A percentile compares a stretch with the other conserved stretches of the same genome.
Evolutionary conservation across 1,140 invertebrate genomes (phyloP).

Genomic region (Paraescarpia echinospica): DNA sequence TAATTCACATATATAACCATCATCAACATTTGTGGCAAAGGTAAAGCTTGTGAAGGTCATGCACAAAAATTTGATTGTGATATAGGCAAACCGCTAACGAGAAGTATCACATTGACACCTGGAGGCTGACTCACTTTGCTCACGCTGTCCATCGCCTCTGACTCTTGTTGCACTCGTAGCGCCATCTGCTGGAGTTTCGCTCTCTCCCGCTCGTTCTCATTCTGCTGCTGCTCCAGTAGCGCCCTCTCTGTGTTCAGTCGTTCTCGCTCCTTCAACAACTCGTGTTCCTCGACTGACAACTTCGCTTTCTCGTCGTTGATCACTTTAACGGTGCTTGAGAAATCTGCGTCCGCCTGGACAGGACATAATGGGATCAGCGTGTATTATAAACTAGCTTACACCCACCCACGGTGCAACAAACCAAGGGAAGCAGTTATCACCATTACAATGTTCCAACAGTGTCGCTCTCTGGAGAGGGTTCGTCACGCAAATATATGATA

Average conservation of each 20-base stretch:
- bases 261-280: slow-evolving; percentile 46
- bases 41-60: no score
- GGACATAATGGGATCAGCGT: neutral
- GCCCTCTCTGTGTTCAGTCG: slow-evolving; percentile 37
- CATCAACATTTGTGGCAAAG: no score
- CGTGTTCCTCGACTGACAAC: slow-evolving; percentile 33
- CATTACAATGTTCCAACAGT: no score
- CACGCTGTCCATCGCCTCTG: slow-evolving; percentile 48
- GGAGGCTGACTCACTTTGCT: slow-evolving; percentile 38
- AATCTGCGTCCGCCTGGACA: slow-evolving; percentile 47
- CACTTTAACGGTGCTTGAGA: slow-evolving; percentile 45
- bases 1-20: no score
- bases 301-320: slow-evolving; percentile 46
- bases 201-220: slow-evolving; percentile 43
- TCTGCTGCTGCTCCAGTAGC: slow-evolving; percentile 41
- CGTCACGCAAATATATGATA: no score
- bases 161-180: slow-evolving; percentile 43
- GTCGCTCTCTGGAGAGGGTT: no score
- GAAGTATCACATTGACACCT: slow-evolving; percentile 3
- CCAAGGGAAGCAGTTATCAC: no score
- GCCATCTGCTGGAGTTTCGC: slow-evolving; percentile 46
- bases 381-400: no score
- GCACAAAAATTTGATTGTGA: no score
- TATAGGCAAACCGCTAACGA: no score
- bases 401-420: no score